Evolutionary conservation across 2,113 vertebrate species (phyloP).

Genomic region (Oxyura jamaicensis): DNA sequence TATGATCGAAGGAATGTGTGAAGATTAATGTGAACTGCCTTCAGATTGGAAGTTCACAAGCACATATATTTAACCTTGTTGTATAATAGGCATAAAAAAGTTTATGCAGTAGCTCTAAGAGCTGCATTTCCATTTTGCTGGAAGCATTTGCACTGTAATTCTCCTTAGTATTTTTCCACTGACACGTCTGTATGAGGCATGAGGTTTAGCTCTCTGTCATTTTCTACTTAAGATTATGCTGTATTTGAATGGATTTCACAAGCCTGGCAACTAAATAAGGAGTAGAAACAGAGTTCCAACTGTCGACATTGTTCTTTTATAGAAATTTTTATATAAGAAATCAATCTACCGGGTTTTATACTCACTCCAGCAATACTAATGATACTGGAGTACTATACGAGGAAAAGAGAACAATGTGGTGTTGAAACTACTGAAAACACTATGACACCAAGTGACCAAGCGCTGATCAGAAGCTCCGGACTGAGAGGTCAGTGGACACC

Average conservation of each 20-base stretch:
- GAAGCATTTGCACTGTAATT: conserved; percentile 34
- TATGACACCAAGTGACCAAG: not conserved
- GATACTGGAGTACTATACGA: not conserved
- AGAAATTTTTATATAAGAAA: not conserved
- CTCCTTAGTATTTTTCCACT: conserved; percentile 52
- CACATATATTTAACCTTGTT: conserved; percentile 44
- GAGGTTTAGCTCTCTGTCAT: not conserved
- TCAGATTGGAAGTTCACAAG: conserved; percentile 19
- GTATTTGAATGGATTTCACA: conserved; percentile 17
- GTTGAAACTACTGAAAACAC: not conserved
- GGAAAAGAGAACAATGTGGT: not conserved
- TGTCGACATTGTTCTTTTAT: not conserved
- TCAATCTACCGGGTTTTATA: not conserved
- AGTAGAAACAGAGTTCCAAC: conserved; percentile 30
- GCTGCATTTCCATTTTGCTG: conserved; percentile 55
- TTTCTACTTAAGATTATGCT: conserved; percentile 7
- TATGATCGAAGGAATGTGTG: conserved; percentile 1
- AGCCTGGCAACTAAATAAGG: conserved; percentile 30
- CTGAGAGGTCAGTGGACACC: not conserved
- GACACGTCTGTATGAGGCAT: not conserved
- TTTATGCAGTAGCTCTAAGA: conserved; percentile 35
- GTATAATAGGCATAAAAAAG: conserved; percentile 35
- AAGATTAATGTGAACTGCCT: conserved; percentile 61
- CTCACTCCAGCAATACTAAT: not conserved
- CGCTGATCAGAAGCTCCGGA: not conserved